Evolutionary conservation across 1,140 invertebrate species (phyloP).

Genomic region (Trichonephila inaurata): DNA sequence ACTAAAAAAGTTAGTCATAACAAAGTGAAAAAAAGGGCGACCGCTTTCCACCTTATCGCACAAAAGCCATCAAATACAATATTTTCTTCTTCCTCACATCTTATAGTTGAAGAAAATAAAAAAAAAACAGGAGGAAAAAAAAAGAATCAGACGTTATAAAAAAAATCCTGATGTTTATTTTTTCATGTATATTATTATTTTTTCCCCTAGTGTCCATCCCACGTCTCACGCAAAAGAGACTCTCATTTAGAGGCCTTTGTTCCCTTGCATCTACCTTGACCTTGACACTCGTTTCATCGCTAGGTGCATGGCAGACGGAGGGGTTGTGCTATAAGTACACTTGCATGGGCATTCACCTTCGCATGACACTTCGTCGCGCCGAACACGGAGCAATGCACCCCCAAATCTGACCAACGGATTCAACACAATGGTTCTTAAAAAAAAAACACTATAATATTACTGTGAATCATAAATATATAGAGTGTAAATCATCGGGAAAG

Average conservation of each 20-base stretch:
- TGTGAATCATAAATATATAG: not conserved
- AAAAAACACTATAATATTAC: not conserved
- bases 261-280: conserved; percentile 50
- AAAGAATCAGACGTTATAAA: not conserved
- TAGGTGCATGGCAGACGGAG: conserved; percentile 43
- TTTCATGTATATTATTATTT: conserved; percentile 15
- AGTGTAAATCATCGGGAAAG: not conserved
- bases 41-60: not conserved
- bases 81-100: not conserved
- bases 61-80: not conserved
- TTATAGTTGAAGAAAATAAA: not conserved
- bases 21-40: no score
- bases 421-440: not conserved
- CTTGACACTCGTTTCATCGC: conserved; percentile 53
- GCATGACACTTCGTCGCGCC: conserved; percentile 29
- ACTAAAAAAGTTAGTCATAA: no score
- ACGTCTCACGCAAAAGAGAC: conserved; percentile 36
- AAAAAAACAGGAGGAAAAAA: not conserved
- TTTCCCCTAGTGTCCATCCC: conserved; percentile 31
- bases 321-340: conserved; percentile 27
- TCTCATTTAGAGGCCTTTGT: conserved; percentile 64
- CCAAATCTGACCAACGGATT: conserved; percentile 14
- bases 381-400: not conserved
- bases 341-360: conserved; percentile 43
- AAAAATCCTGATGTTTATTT: conserved; percentile 3